A percentile compares a stretch with the other conserved stretches of the same genome.
phyloP scores from a whole-genome alignment of 2,888 invertebrate genomes.

The Phengaris arion region DNA sequence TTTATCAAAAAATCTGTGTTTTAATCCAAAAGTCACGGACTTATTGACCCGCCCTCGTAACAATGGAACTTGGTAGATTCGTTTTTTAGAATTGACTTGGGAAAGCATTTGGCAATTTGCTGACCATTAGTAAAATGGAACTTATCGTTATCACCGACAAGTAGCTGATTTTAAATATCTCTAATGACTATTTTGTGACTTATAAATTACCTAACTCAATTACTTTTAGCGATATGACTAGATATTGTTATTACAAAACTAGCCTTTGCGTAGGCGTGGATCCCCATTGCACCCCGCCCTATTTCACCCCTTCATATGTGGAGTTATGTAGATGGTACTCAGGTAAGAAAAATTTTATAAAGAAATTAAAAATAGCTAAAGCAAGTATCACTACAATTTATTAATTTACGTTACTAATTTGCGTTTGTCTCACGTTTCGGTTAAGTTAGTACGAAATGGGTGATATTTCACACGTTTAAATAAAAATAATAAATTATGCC shows the following conservation, averaged over 20 bases:
- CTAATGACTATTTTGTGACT: slow-evolving; percentile 5
- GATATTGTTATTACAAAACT: neutral
- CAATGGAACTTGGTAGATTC: neutral
- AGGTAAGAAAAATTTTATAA: neutral
- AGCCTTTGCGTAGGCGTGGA: no score
- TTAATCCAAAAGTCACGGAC: no score
- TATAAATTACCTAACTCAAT: neutral
- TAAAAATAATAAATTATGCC: neutral
- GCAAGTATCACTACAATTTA: neutral
- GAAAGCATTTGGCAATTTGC: neutral
- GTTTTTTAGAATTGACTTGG: neutral
- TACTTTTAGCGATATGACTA: neutral
- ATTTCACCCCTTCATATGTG: no score
- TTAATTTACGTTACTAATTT: neutral
- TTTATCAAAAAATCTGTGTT: no score
- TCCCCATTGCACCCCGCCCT: no score
- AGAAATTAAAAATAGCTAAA: neutral
- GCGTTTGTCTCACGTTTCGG: neutral
- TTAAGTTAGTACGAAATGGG: neutral
- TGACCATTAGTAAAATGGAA: neutral
- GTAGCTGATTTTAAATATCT: neutral
- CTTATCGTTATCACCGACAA: neutral
- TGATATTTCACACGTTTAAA: neutral
- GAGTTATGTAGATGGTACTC: no score
- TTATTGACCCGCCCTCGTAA: no score